A percentile compares a stretch with the other conserved stretches of the same genome.
phyloP scores from a whole-genome alignment of 1,140 invertebrate genomes.

The Drosophila triauraria region DNA sequence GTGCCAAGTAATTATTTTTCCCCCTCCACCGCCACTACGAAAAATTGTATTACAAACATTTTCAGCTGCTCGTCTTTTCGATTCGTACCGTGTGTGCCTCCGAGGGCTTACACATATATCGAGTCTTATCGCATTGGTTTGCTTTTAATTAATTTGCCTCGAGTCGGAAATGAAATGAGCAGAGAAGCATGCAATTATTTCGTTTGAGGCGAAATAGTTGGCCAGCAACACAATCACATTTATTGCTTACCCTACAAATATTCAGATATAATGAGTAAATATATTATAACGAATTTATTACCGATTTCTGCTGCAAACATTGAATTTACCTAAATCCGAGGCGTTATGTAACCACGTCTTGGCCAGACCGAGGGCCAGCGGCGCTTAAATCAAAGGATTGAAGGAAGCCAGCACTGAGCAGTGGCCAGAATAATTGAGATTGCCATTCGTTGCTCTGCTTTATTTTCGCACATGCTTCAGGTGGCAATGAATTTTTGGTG shows the following conservation, averaged over 20 bases:
- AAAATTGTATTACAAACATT: constrained; percentile 33
- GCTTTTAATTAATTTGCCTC: constrained; percentile 63
- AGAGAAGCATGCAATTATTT: constrained; percentile 18
- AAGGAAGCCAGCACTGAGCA: constrained; percentile 3
- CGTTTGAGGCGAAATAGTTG: background rate
- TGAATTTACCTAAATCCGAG: background rate
- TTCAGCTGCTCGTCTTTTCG: constrained; percentile 34
- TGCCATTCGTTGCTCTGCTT: constrained; percentile 17
- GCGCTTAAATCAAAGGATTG: constrained; percentile 15
- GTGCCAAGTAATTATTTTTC: constrained; percentile 68
- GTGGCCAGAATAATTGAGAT: constrained; percentile 30
- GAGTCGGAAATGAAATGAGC: constrained; percentile 45
- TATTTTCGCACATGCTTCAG: constrained; percentile 67
- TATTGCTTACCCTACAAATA: background rate
- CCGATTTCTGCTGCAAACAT: too few relatives aligned
- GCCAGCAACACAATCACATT: background rate
- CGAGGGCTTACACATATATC: constrained; percentile 13
- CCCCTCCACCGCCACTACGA: constrained; percentile 4
- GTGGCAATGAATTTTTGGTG: constrained; percentile 80
- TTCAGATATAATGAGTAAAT: background rate
- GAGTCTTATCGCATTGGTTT: constrained; percentile 28
- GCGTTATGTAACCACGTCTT: background rate
- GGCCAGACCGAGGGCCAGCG: background rate
- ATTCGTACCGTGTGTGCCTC: constrained; percentile 30
- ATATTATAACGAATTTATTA: too few relatives aligned